Evolutionary conservation across 1,140 invertebrate species (phyloP).

Genomic region (Periplaneta americana): DNA sequence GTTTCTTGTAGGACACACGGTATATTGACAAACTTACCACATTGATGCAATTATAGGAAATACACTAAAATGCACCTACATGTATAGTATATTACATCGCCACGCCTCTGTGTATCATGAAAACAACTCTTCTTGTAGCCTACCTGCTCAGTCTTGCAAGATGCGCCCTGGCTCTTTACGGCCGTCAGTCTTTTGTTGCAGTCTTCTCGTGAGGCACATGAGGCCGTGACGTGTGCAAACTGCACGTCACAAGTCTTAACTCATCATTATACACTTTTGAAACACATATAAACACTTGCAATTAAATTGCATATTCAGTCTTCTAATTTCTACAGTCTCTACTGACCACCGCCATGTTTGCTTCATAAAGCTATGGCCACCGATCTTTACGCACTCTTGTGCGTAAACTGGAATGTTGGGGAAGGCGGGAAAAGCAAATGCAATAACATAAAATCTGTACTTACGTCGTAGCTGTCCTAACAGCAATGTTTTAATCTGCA

Average conservation of each 20-base stretch:
- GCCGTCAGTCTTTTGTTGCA: conserved; percentile 17
- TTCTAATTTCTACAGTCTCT: conserved; percentile 1
- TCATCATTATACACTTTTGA: conserved; percentile 6
- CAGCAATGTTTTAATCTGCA: too few relatives aligned
- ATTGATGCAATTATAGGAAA: neutral
- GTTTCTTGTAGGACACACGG: neutral
- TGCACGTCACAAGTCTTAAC: conserved; percentile 17
- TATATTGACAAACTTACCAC: neutral
- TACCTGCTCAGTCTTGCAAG: conserved; percentile 15
- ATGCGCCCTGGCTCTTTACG: neutral
- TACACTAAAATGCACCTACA: neutral
- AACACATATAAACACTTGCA: conserved; percentile 6
- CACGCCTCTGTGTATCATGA: neutral
- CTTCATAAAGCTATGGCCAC: neutral
- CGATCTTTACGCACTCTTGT: neutral
- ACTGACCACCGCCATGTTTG: conserved; percentile 11
- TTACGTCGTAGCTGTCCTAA: too few relatives aligned
- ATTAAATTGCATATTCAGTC: conserved; percentile 13
- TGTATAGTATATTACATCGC: neutral
- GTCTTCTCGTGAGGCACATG: conserved; percentile 19
- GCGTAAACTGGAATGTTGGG: neutral
- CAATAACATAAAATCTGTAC: too few relatives aligned
- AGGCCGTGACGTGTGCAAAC: conserved; percentile 16
- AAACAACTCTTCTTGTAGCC: conserved; percentile 1
- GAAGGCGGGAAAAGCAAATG: neutral